Percentiles rank a stretch among this genome's conserved stretches.
Conservation (phyloP, 2,888 invertebrate genomes). For the Cerceris rybyensis region DNA sequence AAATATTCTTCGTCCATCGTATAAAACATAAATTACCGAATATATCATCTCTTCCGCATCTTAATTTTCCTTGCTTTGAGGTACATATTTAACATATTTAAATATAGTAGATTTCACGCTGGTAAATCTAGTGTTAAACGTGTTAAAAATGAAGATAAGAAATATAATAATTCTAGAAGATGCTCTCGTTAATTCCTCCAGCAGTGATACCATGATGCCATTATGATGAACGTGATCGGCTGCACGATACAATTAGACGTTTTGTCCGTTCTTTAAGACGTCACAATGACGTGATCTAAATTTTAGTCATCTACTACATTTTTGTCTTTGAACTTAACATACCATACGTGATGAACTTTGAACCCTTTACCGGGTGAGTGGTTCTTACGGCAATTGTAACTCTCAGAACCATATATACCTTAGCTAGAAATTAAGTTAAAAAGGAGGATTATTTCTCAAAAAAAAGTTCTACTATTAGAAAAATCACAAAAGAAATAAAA, state of each 20-base stretch:
- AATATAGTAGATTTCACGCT: too few species aligned
- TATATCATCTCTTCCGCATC: too few species aligned
- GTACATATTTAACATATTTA: too few species aligned
- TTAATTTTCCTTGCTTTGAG: too few species aligned
- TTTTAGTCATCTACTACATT: slow-evolving; percentile 53
- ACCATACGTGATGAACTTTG: slow-evolving; percentile 65
- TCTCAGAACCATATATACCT: slow-evolving; percentile 58
- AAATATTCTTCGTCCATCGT: too few species aligned
- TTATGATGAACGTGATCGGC: neutral
- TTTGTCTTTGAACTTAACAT: slow-evolving; percentile 38
- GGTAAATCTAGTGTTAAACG: too few species aligned
- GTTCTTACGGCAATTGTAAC: slow-evolving; percentile 52
- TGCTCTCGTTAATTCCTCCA: neutral
- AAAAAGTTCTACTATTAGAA: neutral
- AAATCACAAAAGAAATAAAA: neutral
- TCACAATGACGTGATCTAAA: slow-evolving; percentile 13
- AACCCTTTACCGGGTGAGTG: slow-evolving; percentile 38
- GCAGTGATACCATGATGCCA: neutral
- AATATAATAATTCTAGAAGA: neutral
- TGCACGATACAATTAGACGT: slow-evolving; percentile 39
- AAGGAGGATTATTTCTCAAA: slow-evolving; percentile 35
- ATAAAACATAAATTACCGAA: too few species aligned
- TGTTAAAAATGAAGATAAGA: neutral
- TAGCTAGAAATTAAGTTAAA: slow-evolving; percentile 58
- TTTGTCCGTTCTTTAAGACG: neutral